A percentile compares a stretch with the other conserved stretches of the same genome.
These are phyloP conservation scores for Erythrocebus patas DNA, from an alignment of 2,113 vertebrate species.

Conservation along the genomic window DNA sequence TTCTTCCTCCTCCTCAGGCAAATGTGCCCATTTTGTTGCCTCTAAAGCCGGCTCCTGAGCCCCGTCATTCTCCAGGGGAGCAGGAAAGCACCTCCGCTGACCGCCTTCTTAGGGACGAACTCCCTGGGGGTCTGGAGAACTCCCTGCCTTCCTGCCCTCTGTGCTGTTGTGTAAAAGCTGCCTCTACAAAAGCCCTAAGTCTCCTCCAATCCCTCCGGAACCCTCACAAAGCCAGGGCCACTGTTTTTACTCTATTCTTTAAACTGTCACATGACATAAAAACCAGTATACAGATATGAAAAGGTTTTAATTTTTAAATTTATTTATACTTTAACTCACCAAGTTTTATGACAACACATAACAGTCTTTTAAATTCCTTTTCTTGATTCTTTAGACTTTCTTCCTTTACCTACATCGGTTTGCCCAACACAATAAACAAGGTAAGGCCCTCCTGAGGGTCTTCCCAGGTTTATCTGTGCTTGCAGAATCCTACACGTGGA, in stretches of 20 bases:
- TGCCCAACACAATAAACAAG: background rate
- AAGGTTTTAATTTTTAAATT: background rate
- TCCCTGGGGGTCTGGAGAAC: no score
- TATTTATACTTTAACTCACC: background rate
- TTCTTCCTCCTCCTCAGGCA: background rate
- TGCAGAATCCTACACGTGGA: no score
- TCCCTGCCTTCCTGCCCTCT: no score
- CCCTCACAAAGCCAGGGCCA: background rate
- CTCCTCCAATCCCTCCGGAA: background rate
- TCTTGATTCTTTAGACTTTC: background rate
- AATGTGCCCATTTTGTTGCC: accelerated
- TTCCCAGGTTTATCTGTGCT: background rate
- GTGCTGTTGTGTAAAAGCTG: background rate
- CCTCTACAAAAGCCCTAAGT: background rate
- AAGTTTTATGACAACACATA: background rate
- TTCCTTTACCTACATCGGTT: background rate
- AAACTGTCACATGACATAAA: background rate
- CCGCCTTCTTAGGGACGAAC: background rate
- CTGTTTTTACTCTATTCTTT: background rate
- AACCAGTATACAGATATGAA: background rate
- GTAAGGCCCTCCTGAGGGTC: no score
- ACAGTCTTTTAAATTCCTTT: background rate
- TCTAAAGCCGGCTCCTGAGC: background rate
- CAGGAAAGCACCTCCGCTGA: background rate
- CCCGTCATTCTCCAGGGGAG: background rate